These are phyloP conservation scores for Camponotus pennsylvanicus DNA, from an alignment of 1,140 invertebrate genomes.

Conservation along the genomic window DNA sequence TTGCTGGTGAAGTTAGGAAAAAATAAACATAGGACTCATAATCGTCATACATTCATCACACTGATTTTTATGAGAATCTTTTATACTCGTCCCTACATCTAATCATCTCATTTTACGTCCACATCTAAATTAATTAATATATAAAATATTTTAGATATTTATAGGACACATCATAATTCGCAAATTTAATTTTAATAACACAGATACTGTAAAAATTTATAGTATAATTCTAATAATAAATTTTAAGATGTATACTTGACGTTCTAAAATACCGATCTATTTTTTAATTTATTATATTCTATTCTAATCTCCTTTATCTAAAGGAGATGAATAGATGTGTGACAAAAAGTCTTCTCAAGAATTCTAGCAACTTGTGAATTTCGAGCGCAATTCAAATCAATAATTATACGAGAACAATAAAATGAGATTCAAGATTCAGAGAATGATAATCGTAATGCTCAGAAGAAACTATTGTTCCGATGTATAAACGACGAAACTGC, in stretches of 20 bases:
- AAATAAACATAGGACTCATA: not conserved
- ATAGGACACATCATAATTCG: not conserved
- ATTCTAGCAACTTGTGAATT: not conserved
- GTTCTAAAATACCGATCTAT: not conserved
- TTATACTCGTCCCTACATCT: not conserved
- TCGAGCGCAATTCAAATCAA: not conserved
- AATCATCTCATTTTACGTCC: not conserved
- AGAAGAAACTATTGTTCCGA: conserved; percentile 8
- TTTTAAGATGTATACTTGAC: not conserved
- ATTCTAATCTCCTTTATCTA: not conserved
- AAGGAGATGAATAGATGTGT: not conserved
- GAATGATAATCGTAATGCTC: not conserved
- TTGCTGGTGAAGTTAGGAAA: not conserved
- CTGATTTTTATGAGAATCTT: not conserved
- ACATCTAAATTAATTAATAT: not conserved
- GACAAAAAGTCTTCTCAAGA: not conserved
- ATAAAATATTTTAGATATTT: not conserved
- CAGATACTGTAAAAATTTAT: not conserved
- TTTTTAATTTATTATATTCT: not conserved
- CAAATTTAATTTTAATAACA: conserved; percentile 8
- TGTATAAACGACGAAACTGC: conserved; percentile 11
- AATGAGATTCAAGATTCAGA: not conserved
- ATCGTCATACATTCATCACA: not conserved
- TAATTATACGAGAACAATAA: not conserved
- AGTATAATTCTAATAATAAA: not conserved